A percentile compares a stretch with the other conserved stretches of the same genome.
phyloP scores from a whole-genome alignment of 2,113 vertebrate species.

The Elephas maximus region DNA sequence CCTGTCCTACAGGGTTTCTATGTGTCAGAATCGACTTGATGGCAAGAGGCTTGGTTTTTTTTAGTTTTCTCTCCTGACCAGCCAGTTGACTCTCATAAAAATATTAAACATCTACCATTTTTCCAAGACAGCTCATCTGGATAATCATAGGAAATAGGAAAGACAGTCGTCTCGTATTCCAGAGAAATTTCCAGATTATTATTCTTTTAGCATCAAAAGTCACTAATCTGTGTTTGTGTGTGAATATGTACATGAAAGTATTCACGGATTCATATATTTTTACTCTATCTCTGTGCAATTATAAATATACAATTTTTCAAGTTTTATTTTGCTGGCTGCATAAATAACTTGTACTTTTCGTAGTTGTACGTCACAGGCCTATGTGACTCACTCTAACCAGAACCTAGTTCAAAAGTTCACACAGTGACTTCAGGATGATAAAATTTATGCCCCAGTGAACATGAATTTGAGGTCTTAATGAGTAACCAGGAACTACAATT shows the following conservation, averaged over 20 bases:
- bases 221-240: not conserved
- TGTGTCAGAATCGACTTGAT: no score
- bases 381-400: not conserved
- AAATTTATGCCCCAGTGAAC: not conserved
- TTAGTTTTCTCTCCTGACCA: not conserved
- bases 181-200: not conserved
- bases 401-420: not conserved
- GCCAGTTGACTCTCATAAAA: not conserved
- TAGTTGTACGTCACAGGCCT: not conserved
- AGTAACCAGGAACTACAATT: not conserved
- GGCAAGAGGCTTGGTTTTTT: no score
- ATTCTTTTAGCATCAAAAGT: not conserved
- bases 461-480: not conserved
- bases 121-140: not conserved
- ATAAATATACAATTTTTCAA: not conserved
- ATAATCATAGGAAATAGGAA: not conserved
- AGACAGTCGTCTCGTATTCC: not conserved
- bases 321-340: not conserved
- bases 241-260: not conserved
- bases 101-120: not conserved
- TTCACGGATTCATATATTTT: not conserved
- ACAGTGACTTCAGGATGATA: not conserved
- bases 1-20: no score
- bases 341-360: not conserved
- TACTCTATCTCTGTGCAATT: not conserved